Conservation (phyloP, 2,888 invertebrate species). For the Drosophila acutilabella region DNA sequence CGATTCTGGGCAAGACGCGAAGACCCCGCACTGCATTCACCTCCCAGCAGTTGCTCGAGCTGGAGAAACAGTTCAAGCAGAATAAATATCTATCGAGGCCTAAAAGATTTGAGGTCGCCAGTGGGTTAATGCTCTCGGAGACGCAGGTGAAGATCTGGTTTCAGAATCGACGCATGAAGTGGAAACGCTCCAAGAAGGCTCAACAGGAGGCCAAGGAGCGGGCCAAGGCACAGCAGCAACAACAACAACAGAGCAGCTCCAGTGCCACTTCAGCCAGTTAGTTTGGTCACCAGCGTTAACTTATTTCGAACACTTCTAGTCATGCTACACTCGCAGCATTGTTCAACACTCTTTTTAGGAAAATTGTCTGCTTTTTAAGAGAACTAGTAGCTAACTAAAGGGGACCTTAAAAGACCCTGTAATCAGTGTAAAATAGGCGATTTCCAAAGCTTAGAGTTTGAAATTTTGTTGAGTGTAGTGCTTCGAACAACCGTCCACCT, state of each 20-base stretch:
- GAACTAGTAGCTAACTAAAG: background rate
- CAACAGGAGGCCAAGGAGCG: conserved; percentile 92
- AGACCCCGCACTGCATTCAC: conserved; percentile 99
- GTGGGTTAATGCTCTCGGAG: conserved; percentile 98
- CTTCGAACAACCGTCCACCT: conserved; percentile 61
- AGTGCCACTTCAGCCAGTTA: conserved; percentile 59
- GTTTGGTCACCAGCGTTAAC: conserved; percentile 17
- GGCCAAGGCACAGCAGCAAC: conserved; percentile 81
- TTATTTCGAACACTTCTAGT: conserved; percentile 56
- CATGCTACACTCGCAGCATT: conserved; percentile 37
- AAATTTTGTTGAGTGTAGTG: background rate
- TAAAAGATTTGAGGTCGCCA: conserved; percentile 99
- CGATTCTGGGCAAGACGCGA: conserved; percentile 93
- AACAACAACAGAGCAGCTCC: conserved; percentile 52
- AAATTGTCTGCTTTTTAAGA: background rate
- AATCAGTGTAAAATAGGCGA: background rate
- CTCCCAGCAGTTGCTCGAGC: conserved; percentile 96
- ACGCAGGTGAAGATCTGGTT: conserved; percentile 99
- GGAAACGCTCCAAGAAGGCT: conserved; percentile 98
- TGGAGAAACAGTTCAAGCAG: conserved; percentile 99
- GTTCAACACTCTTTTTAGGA: background rate
- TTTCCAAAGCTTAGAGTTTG: background rate
- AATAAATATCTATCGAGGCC: conserved; percentile 99
- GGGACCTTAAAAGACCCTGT: no score
- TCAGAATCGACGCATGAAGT: conserved; percentile 99